Base-by-base conservation (phyloP, 1,140 invertebrate species). In the Cephus cinctus region DNA sequence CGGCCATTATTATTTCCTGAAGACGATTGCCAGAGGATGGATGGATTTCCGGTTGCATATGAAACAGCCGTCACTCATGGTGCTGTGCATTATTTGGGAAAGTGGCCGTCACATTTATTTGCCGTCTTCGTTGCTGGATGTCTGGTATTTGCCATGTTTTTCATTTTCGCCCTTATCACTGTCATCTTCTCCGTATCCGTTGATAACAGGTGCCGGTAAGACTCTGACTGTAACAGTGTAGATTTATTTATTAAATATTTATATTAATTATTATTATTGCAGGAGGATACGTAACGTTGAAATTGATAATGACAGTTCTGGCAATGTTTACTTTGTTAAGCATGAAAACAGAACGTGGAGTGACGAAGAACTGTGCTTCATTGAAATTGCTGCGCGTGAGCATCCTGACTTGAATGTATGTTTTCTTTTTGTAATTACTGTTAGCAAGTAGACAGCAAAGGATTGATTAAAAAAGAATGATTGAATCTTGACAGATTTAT, bases 311-410 rank as follows among this genome's bases (percentile, higher is more conserved):
- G 20, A 41, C 14, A 20, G 20, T 15, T 8, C 20, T 14, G 44
- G 44, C 0, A 72, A 67, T 20, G 46, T 68, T 4, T 70, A 65
- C 22, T 72, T 67, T 11, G 34, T 72, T 2, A 72, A 67, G 32
- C 50, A 67, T 41, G 60, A 43, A 12, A 54, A 61, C 36, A 55
- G 56, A 2, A 43, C 47, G 5, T 72, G 69, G 69, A 59, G 60
- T 1, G 42, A 15, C 4, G 49, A 43, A 27, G 67, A 71, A 27
- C 50, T 67, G 5, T 72, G 69, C 18, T 51, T 52, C 23, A 56
- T 72, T 3, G 69, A 72, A 34, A 56, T 61, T 11, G 56, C 65
- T 0, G 65, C 67, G 1, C 54, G 56, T 5, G 36, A 50, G 6
- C 52, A 63, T 55, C 60, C 65, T 0, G 52, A 64, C n/a, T 44